Base-by-base conservation (phyloP, 2,888 invertebrate genomes). In the Cheilosia pagana region DNA sequence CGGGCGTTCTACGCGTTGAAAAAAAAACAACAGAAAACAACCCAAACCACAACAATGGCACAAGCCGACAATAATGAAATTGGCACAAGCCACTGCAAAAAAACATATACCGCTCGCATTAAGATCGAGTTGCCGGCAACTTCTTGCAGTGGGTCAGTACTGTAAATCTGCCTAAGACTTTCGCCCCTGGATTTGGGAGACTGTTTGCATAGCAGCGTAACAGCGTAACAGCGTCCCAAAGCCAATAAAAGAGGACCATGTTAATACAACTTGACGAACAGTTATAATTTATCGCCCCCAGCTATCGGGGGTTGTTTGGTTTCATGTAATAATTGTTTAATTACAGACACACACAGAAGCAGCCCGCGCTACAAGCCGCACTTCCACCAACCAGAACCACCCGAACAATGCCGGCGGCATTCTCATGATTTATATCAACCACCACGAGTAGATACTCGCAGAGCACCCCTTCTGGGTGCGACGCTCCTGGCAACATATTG, bases 401-500 rank as follows among this genome's bases (percentile, higher is more conserved):
- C 28, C 39, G n/a, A 63, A 63, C 70, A 78, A 41, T 78, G 82
- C 82, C 86, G 82, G 16, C 82, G 77, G 86, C 82, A 75, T 82
- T 86, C 82, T 82, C 86, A 82, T 86, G 82, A 82, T 78, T 68
- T 82, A 77, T 78, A 77, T 78, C 59, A 62, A 55, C 82, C 76
- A 68, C 62, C 70, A 39, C 71, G 19, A 28, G 7, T 28, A n/a
- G n/a, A n/a, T n/a, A 7, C 28, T 28, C 28, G 28, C 7, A 25
- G 71, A 52, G 43, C 67, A 48, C 43, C 60, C 52, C 39, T 60
- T 59, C 52, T 3, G 4, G 50, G 28, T 70, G 45, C 45, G 59
- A 62, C 59, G 52, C 71, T 75, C 77, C 62, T 71, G 91, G 91
- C 89, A 91, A 91, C 92, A 91, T 91, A 92, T 92, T 91, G 91